Percentiles rank a stretch among this genome's conserved stretches.
Evolutionary conservation across 2,888 invertebrate genomes (phyloP).

Genomic region (Furcula furcula): DNA sequence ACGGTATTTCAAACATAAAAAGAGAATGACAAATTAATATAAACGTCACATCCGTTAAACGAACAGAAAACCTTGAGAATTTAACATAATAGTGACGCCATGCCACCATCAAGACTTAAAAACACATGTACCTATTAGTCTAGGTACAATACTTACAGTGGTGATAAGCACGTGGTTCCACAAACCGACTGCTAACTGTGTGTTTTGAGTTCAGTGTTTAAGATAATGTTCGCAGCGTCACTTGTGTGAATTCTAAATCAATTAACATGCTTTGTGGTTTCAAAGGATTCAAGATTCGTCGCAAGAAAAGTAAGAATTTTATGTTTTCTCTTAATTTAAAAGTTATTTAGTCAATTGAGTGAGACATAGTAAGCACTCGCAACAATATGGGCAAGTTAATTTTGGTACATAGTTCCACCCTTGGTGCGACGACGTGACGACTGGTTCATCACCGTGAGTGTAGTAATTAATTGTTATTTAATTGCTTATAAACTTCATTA

Average conservation of each 20-base stretch:
- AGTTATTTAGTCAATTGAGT: too few species aligned
- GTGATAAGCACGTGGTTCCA: conserved; percentile 68
- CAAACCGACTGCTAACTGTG: conserved; percentile 51
- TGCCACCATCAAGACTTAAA: conserved; percentile 9
- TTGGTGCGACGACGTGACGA: too few species aligned
- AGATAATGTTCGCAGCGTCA: conserved; percentile 59
- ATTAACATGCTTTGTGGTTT: conserved; percentile 56
- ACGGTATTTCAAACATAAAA: neutral
- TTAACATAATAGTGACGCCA: conserved; percentile 5
- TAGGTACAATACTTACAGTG: conserved; percentile 38
- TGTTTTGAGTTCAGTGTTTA: conserved; percentile 67
- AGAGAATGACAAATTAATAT: conserved; percentile 16
- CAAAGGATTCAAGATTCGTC: conserved; percentile 51
- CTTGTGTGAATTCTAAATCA: conserved; percentile 41
- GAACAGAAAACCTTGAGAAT: conserved; percentile 31
- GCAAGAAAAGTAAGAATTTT: conserved; percentile 50
- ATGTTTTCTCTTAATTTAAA: conserved; percentile 1
- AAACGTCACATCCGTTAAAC: conserved; percentile 15
- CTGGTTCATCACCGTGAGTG: too few species aligned
- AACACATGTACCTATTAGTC: conserved; percentile 22
- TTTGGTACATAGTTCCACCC: too few species aligned
- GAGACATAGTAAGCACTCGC: too few species aligned
- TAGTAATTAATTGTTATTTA: too few species aligned
- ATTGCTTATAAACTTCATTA: too few species aligned
- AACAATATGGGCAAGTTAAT: too few species aligned